phyloP scores from a whole-genome alignment of 2,888 invertebrate genomes.

The Dicyrtomina minuta region DNA sequence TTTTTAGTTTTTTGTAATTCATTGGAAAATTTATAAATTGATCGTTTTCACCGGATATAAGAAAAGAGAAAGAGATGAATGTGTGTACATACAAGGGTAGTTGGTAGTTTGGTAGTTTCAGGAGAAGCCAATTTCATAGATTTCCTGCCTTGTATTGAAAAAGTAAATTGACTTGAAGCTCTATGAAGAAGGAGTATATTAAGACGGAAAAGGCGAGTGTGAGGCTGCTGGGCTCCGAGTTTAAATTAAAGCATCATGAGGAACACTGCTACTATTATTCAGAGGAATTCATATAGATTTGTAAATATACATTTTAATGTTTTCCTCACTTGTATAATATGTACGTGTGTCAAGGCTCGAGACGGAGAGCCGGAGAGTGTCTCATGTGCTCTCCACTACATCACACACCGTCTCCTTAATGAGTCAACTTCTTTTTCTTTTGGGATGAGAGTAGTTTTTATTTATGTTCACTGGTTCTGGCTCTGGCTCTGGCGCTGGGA shows the following conservation, averaged over 20 bases:
- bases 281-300: too few relatives aligned
- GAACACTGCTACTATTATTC: too few relatives aligned
- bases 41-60: conserved; percentile 19
- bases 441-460: not conserved
- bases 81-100: conserved; percentile 6
- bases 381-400: not conserved
- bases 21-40: too few relatives aligned
- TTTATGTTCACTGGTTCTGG: too few relatives aligned
- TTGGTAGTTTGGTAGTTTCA: too few relatives aligned
- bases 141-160: conserved; percentile 2
- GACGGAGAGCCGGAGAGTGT: not conserved
- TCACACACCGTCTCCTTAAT: not conserved
- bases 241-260: not conserved
- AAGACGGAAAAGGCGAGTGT: not conserved
- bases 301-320: too few relatives aligned
- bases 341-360: too few relatives aligned
- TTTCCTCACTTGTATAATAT: too few relatives aligned
- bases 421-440: not conserved
- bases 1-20: too few relatives aligned
- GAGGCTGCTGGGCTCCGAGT: not conserved
- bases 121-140: conserved; percentile 1
- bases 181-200: not conserved
- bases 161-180: too few relatives aligned
- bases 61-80: conserved; percentile 20
- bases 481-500: not conserved